Evolutionary conservation across 2,797 vertebrate species (phyloP).

Genomic region (Myotis vivesi): DNA sequence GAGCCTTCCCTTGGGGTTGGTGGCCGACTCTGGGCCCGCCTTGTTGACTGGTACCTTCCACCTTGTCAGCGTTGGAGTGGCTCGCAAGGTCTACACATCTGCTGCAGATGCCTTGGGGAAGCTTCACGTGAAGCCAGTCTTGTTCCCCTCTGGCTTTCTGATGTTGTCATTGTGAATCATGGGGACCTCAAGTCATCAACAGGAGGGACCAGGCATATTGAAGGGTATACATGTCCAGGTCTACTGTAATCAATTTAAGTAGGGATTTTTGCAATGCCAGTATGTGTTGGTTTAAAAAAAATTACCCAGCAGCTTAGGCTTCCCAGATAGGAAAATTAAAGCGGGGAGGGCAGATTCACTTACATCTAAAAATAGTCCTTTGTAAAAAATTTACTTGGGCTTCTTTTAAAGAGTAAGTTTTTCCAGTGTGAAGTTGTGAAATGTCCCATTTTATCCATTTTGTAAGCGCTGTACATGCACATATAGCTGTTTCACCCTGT

Average conservation of each 20-base stretch:
- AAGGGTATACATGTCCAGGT: background rate
- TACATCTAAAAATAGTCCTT: slow-evolving; percentile 13
- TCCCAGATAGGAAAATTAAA: background rate
- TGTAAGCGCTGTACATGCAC: background rate
- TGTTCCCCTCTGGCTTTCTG: background rate
- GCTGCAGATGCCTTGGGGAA: background rate
- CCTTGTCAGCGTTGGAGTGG: background rate
- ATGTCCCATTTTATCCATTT: background rate
- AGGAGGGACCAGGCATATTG: background rate
- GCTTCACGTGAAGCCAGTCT: background rate
- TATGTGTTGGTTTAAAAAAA: background rate
- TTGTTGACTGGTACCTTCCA: background rate
- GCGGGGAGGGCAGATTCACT: background rate
- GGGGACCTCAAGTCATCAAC: background rate
- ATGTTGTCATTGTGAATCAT: background rate
- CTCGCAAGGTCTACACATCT: background rate
- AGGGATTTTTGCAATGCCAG: background rate
- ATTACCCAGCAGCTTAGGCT: background rate
- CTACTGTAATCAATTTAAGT: background rate
- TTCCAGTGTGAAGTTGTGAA: background rate
- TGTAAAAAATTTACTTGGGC: background rate
- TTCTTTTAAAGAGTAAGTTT: background rate
- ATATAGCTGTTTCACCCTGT: background rate
- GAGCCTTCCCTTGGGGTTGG: background rate
- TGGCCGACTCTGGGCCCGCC: background rate